phyloP scores from a whole-genome alignment of 2,113 vertebrate genomes.

The Psilopogon haemacephalus region DNA sequence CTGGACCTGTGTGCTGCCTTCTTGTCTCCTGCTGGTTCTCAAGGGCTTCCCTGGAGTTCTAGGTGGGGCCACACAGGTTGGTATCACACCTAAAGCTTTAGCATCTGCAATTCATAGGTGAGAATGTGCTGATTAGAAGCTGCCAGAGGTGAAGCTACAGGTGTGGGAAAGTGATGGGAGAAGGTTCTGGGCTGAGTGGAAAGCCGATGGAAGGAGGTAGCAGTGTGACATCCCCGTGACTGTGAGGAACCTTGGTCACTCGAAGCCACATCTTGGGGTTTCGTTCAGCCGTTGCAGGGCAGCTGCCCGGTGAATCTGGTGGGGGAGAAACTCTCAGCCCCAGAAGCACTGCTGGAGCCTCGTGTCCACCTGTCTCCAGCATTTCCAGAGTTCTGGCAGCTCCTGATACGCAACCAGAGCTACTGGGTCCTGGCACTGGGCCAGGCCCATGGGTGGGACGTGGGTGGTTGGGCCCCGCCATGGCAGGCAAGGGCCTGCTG shows the following conservation, averaged over 20 bases:
- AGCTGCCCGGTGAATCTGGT: background rate
- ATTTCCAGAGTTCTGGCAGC: background rate
- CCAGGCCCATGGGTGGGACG: background rate
- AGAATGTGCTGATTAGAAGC: background rate
- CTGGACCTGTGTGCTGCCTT: background rate
- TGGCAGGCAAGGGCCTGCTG: slow-evolving; percentile 76
- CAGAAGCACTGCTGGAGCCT: background rate
- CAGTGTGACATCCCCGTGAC: fast-evolving
- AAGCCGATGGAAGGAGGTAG: background rate
- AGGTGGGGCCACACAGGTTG: background rate
- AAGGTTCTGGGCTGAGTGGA: background rate
- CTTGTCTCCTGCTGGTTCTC: background rate
- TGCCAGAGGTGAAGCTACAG: background rate
- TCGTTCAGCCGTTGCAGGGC: background rate
- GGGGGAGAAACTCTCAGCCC: background rate
- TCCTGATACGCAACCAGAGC: background rate
- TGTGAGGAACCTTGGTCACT: fast-evolving
- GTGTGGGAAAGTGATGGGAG: fast-evolving
- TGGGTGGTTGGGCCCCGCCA: slow-evolving; percentile 18
- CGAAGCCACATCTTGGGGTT: background rate
- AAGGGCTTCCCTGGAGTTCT: background rate
- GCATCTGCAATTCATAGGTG: fast-evolving
- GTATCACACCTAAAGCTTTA: background rate
- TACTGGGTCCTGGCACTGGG: background rate
- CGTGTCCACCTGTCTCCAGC: background rate